phyloP scores from a whole-genome alignment of 2,888 invertebrate species.

The Xylocampa areola region DNA sequence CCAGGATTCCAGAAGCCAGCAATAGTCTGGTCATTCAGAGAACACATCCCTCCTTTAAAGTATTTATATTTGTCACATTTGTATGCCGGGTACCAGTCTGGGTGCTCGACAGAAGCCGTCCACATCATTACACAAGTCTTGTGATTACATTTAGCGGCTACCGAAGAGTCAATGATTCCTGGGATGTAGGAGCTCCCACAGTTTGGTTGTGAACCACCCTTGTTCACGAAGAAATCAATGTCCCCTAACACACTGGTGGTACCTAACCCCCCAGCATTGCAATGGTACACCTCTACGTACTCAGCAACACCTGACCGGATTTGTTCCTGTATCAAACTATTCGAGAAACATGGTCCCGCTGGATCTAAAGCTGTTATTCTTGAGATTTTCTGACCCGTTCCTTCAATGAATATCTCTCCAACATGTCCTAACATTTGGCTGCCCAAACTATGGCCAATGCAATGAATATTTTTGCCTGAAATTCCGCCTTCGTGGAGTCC shows the following conservation, averaged over 20 bases:
- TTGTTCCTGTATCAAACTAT: slow-evolving; percentile 77
- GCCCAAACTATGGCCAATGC: slow-evolving; percentile 83
- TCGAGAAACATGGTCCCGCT: slow-evolving; percentile 83
- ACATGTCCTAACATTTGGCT: slow-evolving; percentile 78
- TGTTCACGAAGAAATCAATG: slow-evolving; percentile 90
- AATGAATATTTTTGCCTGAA: slow-evolving; percentile 73
- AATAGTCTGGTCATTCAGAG: slow-evolving; percentile 65
- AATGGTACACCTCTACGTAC: slow-evolving; percentile 91
- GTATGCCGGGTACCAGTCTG: slow-evolving; percentile 71
- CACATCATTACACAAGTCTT: slow-evolving; percentile 77
- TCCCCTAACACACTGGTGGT: slow-evolving; percentile 86
- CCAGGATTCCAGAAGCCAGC: slow-evolving; percentile 83
- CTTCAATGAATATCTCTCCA: slow-evolving; percentile 71
- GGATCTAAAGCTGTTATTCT: slow-evolving; percentile 83
- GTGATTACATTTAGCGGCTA: slow-evolving; percentile 80
- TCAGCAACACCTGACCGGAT: slow-evolving; percentile 88
- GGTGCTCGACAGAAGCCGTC: slow-evolving; percentile 74
- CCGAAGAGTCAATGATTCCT: slow-evolving; percentile 71
- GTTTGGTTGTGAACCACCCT: slow-evolving; percentile 89
- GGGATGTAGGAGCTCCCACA: slow-evolving; percentile 81
- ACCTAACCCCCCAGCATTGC: slow-evolving; percentile 88
- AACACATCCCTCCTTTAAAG: slow-evolving; percentile 70
- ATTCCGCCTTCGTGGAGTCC: slow-evolving; percentile 69
- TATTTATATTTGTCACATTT: slow-evolving; percentile 75
- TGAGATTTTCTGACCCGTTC: slow-evolving; percentile 71